Evolutionary conservation across 2,797 vertebrate species (phyloP).

Genomic region (Margarornis squamiger): DNA sequence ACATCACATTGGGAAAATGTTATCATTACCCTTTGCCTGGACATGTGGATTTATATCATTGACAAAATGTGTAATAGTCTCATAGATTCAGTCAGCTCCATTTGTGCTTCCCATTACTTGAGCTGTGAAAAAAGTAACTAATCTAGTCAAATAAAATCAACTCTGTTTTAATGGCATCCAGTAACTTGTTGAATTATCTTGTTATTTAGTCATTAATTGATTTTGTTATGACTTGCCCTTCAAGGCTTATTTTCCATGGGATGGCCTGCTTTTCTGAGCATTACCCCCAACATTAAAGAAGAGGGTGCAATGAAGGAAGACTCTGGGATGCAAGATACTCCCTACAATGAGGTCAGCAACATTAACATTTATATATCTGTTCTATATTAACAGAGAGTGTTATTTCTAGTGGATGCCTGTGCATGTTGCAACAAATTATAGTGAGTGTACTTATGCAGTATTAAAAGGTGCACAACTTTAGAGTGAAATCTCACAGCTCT

Average conservation of each 20-base stretch:
- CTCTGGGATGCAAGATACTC: conserved; percentile 94
- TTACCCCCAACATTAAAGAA: conserved; percentile 96
- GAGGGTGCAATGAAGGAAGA: conserved; percentile 99
- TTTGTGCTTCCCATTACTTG: conserved; percentile 5
- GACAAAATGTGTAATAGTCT: background rate
- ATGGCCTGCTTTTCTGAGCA: conserved; percentile 95
- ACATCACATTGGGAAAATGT: background rate
- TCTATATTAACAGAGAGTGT: background rate
- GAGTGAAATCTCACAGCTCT: background rate
- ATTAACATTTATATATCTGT: background rate
- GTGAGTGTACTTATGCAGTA: accelerated
- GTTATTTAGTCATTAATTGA: background rate
- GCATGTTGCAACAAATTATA: background rate
- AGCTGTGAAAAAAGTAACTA: background rate
- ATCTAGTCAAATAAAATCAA: background rate
- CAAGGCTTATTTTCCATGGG: conserved; percentile 96
- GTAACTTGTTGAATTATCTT: background rate
- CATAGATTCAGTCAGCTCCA: background rate
- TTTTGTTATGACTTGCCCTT: conserved; percentile 16
- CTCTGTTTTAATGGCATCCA: background rate
- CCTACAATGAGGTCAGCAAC: conserved; percentile 90
- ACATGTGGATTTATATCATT: background rate
- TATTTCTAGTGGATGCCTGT: background rate
- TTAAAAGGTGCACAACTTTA: background rate
- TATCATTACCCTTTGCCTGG: background rate